Conservation (phyloP, 2,888 invertebrate species). For the Amitus sp. region DNA sequence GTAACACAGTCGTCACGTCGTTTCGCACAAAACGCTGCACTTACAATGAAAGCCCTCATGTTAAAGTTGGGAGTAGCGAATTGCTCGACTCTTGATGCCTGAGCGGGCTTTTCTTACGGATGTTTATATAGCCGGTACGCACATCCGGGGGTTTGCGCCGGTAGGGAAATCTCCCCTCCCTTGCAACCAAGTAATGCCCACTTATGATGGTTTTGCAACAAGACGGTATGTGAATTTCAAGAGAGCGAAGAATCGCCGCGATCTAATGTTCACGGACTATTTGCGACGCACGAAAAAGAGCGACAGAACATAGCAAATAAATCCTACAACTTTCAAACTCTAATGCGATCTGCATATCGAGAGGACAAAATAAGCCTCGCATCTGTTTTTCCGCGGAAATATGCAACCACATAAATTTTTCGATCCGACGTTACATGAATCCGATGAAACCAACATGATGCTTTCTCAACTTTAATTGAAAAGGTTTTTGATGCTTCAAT, state of each 20-base stretch:
- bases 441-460: no score
- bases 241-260: neutral
- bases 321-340: neutral
- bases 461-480: no score
- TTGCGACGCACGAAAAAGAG: neutral
- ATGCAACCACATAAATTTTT: neutral
- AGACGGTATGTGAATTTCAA: neutral
- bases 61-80: conserved; percentile 19
- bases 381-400: no score
- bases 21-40: conserved; percentile 15
- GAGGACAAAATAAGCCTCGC: no score
- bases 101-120: conserved; percentile 40
- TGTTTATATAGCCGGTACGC: conserved; percentile 48
- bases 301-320: neutral
- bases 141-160: conserved; percentile 39
- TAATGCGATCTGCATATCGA: neutral
- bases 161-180: conserved; percentile 3
- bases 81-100: conserved; percentile 48
- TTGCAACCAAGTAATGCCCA: no score
- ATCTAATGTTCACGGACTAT: conserved; percentile 1
- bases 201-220: no score
- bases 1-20: no score
- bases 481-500: no score
- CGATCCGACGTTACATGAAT: no score
- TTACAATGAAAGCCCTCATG: conserved; percentile 45